phyloP scores from a whole-genome alignment of 2,113 vertebrate genomes.

The Equus quagga region DNA sequence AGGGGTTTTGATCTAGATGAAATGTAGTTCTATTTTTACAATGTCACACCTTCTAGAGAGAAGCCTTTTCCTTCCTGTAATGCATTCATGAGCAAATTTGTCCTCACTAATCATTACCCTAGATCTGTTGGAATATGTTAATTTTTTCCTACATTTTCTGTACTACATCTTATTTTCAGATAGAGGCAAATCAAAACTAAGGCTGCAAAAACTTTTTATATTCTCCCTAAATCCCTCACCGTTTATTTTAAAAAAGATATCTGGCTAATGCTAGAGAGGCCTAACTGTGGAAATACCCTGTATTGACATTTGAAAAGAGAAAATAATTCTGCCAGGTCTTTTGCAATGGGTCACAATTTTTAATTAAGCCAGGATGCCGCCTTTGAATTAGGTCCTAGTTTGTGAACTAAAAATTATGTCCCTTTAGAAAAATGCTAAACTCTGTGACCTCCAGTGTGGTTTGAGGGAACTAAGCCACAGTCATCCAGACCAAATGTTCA shows the following conservation, averaged over 20 bases:
- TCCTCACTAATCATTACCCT: not conserved
- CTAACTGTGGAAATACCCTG: not conserved
- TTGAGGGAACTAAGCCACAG: not conserved
- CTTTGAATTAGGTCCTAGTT: not conserved
- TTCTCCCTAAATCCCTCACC: not conserved
- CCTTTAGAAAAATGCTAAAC: not conserved
- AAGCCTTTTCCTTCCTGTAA: conserved; percentile 7
- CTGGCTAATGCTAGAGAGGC: not conserved
- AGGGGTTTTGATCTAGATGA: conserved; percentile 68
- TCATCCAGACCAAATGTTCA: not conserved
- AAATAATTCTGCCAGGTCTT: not conserved
- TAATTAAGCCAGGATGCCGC: not conserved
- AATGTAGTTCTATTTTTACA: conserved; percentile 46
- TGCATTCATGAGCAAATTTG: conserved; percentile 33
- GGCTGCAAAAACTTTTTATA: not conserved
- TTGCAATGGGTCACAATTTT: not conserved
- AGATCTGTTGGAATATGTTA: conserved; percentile 18
- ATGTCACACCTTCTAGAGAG: conserved; percentile 1
- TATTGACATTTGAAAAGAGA: not conserved
- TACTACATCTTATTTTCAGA: conserved; percentile 2
- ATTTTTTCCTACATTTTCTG: not conserved
- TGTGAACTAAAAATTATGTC: not conserved
- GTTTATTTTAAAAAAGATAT: not conserved
- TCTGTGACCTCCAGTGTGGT: not conserved
- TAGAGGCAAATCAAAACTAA: not conserved